phyloP scores from a whole-genome alignment of 2,113 vertebrate genomes.

The Xenus cinereus region DNA sequence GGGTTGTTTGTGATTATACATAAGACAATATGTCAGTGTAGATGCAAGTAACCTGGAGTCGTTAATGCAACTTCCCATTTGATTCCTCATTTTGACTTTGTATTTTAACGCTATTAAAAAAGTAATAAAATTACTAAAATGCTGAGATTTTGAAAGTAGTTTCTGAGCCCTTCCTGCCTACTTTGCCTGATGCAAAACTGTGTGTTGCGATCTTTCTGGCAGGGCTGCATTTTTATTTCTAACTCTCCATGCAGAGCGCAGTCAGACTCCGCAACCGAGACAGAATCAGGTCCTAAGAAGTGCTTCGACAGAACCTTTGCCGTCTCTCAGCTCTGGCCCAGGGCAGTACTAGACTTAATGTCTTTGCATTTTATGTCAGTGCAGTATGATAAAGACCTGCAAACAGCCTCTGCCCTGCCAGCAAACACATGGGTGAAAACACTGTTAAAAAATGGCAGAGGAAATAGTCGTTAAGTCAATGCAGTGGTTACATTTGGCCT shows the following conservation, averaged over 20 bases:
- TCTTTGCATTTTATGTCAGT: slow-evolving; percentile 1
- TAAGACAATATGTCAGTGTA: neutral
- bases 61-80: neutral
- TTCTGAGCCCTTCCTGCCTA: neutral
- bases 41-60: neutral
- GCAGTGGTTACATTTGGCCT: neutral
- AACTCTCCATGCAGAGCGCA: neutral
- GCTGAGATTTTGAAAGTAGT: neutral
- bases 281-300: neutral
- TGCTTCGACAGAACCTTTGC: neutral
- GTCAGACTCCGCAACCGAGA: neutral
- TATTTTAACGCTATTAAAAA: neutral
- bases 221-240: neutral
- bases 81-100: neutral
- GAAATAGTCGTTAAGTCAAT: neutral
- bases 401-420: neutral
- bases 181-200: neutral
- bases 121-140: neutral
- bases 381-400: neutral
- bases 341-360: neutral
- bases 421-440: neutral
- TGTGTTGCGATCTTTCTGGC: neutral
- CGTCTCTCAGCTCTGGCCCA: neutral
- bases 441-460: neutral
- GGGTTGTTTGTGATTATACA: slow-evolving; percentile 42